Conservation (phyloP, 2,797 vertebrate species). For the Sparidentex hasta region DNA sequence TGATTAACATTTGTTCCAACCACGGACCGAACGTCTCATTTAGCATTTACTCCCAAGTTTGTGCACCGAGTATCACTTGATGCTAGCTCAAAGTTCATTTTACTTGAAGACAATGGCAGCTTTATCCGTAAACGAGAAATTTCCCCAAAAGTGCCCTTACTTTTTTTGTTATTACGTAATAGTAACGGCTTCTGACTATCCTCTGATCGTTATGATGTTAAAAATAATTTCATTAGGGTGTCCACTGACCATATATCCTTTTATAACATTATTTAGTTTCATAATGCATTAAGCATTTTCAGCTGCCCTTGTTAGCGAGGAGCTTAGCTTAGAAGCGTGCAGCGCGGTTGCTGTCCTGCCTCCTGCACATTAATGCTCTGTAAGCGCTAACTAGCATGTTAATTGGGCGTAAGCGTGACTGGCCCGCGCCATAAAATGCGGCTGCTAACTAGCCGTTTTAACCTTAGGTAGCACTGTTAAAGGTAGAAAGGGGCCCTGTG, state of each 20-base stretch:
- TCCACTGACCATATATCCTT: slow-evolving; percentile 8
- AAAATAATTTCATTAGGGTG: slow-evolving; percentile 6
- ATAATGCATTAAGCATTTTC: slow-evolving; percentile 32
- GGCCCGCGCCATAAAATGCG: slow-evolving; percentile 53
- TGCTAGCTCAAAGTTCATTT: neutral
- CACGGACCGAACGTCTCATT: slow-evolving; percentile 18
- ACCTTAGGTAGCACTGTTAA: slow-evolving; percentile 74
- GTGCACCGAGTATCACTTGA: neutral
- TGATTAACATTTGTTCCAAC: slow-evolving; percentile 42
- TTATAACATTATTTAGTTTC: slow-evolving; percentile 25
- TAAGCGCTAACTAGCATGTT: slow-evolving; percentile 66
- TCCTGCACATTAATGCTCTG: slow-evolving; percentile 58
- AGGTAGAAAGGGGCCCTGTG: slow-evolving; percentile 67
- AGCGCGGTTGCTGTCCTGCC: slow-evolving; percentile 32
- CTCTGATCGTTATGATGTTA: slow-evolving; percentile 11
- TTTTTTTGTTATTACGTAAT: neutral
- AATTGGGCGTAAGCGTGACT: slow-evolving; percentile 66
- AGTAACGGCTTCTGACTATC: slow-evolving; percentile 4
- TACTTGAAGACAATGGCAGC: neutral
- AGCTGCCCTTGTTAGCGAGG: slow-evolving; percentile 56
- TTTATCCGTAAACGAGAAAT: neutral
- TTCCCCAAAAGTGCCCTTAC: too few species aligned
- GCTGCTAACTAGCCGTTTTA: slow-evolving; percentile 69
- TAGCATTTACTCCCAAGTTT: slow-evolving; percentile 18
- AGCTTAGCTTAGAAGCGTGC: slow-evolving; percentile 23